Conservation (phyloP, 1,140 invertebrate species). For the Drepana arcuata region DNA sequence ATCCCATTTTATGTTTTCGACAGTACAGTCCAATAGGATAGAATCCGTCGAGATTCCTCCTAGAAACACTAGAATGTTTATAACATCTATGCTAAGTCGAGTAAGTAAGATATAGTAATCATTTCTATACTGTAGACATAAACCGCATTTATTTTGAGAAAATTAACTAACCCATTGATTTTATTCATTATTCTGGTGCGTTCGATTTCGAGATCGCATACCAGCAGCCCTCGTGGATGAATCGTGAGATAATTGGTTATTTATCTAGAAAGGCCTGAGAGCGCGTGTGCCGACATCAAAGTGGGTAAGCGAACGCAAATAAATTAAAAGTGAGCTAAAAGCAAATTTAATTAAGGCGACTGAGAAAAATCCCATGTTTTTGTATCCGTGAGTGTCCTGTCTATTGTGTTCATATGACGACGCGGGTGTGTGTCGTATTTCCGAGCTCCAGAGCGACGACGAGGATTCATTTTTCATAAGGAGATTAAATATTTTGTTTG, state of each 20-base stretch:
- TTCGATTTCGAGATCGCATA: conserved; percentile 29
- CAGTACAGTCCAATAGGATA: too few relatives aligned
- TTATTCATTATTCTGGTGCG: too few relatives aligned
- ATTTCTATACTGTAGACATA: too few relatives aligned
- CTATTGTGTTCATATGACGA: conserved; percentile 16
- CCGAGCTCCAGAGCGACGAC: conserved; percentile 1
- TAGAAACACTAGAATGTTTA: too few relatives aligned
- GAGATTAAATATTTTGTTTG: too few relatives aligned
- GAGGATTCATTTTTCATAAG: conserved; percentile 1
- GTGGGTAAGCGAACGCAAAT: conserved; percentile 41
- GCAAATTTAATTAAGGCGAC: conserved; percentile 56
- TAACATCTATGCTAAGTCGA: too few relatives aligned
- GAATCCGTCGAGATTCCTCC: too few relatives aligned
- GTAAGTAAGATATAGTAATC: too few relatives aligned
- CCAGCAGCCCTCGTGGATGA: conserved; percentile 24
- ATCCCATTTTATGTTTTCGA: too few relatives aligned
- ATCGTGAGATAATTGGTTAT: conserved; percentile 59
- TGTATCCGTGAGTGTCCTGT: conserved; percentile 17
- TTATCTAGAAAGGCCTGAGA: conserved; percentile 47
- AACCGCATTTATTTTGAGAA: too few relatives aligned
- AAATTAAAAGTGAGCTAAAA: conserved; percentile 60
- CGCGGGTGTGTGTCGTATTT: conserved; percentile 9
- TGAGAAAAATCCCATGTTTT: conserved; percentile 35
- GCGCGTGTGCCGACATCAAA: conserved; percentile 46
- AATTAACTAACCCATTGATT: too few relatives aligned